Conservation (phyloP, 2,797 vertebrate genomes). For the Neosalanx taihuensis region DNA sequence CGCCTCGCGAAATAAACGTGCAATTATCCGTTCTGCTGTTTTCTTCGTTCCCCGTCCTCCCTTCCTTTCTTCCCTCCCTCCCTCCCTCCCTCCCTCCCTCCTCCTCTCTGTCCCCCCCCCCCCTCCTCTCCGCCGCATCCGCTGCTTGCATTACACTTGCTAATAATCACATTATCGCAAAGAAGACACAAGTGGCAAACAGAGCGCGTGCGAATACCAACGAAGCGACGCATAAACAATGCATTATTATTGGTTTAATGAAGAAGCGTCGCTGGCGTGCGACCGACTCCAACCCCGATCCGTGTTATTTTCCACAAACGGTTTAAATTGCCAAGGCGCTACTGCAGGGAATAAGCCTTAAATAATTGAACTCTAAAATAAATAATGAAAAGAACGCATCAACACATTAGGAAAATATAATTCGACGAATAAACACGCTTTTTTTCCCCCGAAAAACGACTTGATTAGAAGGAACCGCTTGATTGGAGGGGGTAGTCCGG, state of each 20-base stretch:
- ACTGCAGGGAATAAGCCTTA: conserved; percentile 41
- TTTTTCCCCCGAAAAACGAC: conserved; percentile 19
- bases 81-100: conserved; percentile 16
- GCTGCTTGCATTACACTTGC: conserved; percentile 55
- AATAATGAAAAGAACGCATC: conserved; percentile 54
- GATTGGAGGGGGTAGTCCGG: conserved; percentile 28
- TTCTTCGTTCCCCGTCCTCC: neutral
- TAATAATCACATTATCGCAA: conserved; percentile 63
- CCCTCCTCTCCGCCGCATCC: conserved; percentile 23
- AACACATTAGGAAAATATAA: conserved; percentile 52
- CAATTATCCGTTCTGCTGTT: conserved; percentile 49
- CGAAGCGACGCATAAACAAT: conserved; percentile 48
- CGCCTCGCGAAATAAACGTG: conserved; percentile 44
- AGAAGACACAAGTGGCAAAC: conserved; percentile 49
- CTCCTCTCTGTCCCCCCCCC: conserved; percentile 14
- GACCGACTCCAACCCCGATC: conserved; percentile 15
- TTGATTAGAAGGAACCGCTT: conserved; percentile 53
- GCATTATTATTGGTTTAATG: conserved; percentile 59
- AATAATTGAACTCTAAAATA: conserved; percentile 57
- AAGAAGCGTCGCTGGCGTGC: conserved; percentile 53
- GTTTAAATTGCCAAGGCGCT: conserved; percentile 49
- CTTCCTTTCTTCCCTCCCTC: neutral
- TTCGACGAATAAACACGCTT: conserved; percentile 18
- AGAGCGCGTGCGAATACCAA: conserved; percentile 49
- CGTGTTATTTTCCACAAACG: conserved; percentile 44